phyloP scores from a whole-genome alignment of 2,888 invertebrate genomes.

The Drosophila incognita region DNA sequence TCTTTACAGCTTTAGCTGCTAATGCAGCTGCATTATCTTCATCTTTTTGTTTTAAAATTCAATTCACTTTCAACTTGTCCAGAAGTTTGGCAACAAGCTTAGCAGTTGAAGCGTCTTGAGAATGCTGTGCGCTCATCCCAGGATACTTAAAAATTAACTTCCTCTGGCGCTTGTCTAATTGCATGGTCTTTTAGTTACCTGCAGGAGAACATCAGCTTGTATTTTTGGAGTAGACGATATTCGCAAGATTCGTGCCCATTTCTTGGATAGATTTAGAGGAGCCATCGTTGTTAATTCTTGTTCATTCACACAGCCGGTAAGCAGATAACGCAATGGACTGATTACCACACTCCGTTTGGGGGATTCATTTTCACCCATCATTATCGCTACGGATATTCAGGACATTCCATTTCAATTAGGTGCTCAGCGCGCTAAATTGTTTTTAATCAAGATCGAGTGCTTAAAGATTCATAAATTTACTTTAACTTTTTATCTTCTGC shows the following conservation, averaged over 20 bases:
- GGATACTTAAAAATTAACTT: conserved; percentile 8
- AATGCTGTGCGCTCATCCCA: conserved; percentile 2
- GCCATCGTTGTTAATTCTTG: conserved; percentile 75
- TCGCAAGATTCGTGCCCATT: conserved; percentile 83
- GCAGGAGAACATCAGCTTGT: conserved; percentile 81
- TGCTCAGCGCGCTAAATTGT: not conserved
- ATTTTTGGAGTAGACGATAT: conserved; percentile 83
- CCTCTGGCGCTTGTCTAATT: conserved; percentile 20
- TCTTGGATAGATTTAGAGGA: conserved; percentile 82
- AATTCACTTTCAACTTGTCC: conserved; percentile 21
- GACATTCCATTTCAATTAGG: conserved; percentile 15
- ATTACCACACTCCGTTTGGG: conserved; percentile 76
- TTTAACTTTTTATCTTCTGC: not conserved
- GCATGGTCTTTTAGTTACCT: conserved; percentile 73
- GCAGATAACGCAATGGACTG: conserved; percentile 79
- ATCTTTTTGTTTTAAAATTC: not conserved
- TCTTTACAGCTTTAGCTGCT: not conserved
- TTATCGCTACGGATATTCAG: conserved; percentile 11
- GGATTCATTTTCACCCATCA: conserved; percentile 63
- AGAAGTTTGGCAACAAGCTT: not conserved
- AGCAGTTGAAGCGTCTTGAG: not conserved
- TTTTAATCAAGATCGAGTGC: not conserved
- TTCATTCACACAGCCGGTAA: conserved; percentile 81
- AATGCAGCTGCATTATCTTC: conserved; percentile 8
- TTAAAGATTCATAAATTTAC: not conserved